Evolutionary conservation across 35 echinoderm and acorn worm genomes (phyloP).

Genomic region (Heliocidaris erythrogramma): DNA sequence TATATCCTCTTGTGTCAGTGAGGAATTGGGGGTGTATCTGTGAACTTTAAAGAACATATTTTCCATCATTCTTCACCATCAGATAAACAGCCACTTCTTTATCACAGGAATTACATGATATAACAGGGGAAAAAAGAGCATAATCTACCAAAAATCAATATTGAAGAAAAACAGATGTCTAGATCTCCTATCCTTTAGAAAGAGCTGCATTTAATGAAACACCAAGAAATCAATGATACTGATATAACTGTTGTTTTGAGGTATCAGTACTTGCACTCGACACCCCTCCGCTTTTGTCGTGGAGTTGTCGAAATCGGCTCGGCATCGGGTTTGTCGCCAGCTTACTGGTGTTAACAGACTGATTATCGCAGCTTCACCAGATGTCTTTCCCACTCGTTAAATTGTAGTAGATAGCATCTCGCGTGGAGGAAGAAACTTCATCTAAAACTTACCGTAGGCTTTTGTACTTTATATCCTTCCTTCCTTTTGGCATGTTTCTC

Average conservation of each 20-base stretch:
- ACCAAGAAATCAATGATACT: conserved; percentile 18
- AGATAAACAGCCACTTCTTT: neutral
- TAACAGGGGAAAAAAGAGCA: neutral
- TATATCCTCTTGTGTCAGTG: neutral
- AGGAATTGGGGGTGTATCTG: neutral
- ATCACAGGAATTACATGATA: neutral
- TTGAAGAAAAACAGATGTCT: neutral
- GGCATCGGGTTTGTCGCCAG: neutral
- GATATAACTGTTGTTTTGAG: neutral
- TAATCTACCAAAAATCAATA: neutral
- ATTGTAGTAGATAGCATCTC: neutral
- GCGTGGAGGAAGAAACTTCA: neutral
- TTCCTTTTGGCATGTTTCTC: neutral
- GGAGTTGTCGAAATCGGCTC: conserved; percentile 11
- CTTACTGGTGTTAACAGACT: conserved; percentile 20
- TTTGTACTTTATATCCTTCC: conserved; percentile 1
- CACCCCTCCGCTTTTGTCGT: conserved; percentile 13
- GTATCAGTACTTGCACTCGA: neutral
- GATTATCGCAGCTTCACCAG: conserved; percentile 15
- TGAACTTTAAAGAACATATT: neutral
- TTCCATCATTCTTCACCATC: neutral
- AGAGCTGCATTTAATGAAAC: conserved; percentile 17
- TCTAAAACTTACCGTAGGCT: neutral
- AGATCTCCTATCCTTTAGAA: neutral
- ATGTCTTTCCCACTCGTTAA: neutral